These are phyloP conservation scores for Chaetodon trifasciatus DNA, from an alignment of 2,797 vertebrate species.

Conservation along the genomic window DNA sequence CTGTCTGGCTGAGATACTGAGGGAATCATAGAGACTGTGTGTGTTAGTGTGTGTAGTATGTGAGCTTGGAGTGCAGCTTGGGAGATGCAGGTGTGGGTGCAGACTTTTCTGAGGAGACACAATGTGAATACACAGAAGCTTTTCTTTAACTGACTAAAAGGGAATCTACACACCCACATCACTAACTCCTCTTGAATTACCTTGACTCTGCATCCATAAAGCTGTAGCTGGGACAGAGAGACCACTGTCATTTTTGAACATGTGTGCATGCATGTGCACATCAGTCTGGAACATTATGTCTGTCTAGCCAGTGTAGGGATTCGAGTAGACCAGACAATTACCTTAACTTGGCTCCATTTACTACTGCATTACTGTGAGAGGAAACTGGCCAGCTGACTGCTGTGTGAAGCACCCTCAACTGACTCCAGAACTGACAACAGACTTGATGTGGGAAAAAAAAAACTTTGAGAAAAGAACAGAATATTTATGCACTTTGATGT, in stretches of 20 bases:
- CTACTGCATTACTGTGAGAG: conserved; percentile 63
- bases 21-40: conserved; percentile 33
- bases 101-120: neutral
- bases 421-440: conserved; percentile 46
- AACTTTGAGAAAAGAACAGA: conserved; percentile 34
- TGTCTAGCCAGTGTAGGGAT: conserved; percentile 62
- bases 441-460: conserved; percentile 11
- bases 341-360: conserved; percentile 69
- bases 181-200: neutral
- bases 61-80: conserved; percentile 8
- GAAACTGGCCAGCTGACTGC: conserved; percentile 33
- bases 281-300: conserved; percentile 51
- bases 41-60: conserved; percentile 18
- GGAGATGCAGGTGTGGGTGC: conserved; percentile 8
- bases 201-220: conserved; percentile 1
- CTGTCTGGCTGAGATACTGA: conserved; percentile 47
- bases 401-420: conserved; percentile 44
- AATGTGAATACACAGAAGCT: conserved; percentile 11
- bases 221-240: neutral
- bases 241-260: conserved; percentile 22
- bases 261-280: conserved; percentile 15
- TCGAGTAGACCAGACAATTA: conserved; percentile 74
- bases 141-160: conserved; percentile 10
- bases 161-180: neutral
- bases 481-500: conserved; percentile 60